phyloP scores from a whole-genome alignment of 2,888 invertebrate genomes.

The Chymomyza amoena region DNA sequence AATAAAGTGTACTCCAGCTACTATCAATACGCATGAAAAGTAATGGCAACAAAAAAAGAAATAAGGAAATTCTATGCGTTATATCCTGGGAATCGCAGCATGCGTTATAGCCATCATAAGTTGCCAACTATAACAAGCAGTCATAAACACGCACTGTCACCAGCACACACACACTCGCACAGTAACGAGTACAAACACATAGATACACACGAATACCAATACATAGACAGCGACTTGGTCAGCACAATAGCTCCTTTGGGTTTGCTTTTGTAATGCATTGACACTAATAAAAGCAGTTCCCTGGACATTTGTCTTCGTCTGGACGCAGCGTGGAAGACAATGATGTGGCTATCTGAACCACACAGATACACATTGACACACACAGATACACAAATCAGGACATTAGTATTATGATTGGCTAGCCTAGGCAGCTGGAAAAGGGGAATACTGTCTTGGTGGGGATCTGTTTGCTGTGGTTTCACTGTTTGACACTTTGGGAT shows the following conservation, averaged over 20 bases:
- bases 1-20: slow-evolving; percentile 16
- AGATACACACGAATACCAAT: slow-evolving; percentile 11
- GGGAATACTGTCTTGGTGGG: not conserved
- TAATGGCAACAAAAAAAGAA: slow-evolving; percentile 23
- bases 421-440: not conserved
- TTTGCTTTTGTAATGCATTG: slow-evolving; percentile 32
- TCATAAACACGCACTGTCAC: not conserved
- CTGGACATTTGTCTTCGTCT: not conserved
- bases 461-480: not conserved
- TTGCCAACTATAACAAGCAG: slow-evolving; percentile 17
- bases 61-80: not conserved
- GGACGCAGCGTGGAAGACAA: not conserved
- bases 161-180: not conserved
- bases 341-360: not conserved
- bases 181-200: slow-evolving; percentile 17
- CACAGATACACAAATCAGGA: not conserved
- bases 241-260: slow-evolving; percentile 41
- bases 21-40: slow-evolving; percentile 42
- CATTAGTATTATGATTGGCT: not conserved
- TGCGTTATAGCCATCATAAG: slow-evolving; percentile 13
- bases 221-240: not conserved
- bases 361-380: too few relatives aligned
- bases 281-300: slow-evolving; percentile 44
- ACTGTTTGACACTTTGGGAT: not conserved
- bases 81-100: slow-evolving; percentile 42